A percentile compares a stretch with the other conserved stretches of the same genome.
These are phyloP conservation scores for Nemotelus nigrinus DNA, from an alignment of 2,888 invertebrate genomes.

Conservation along the genomic window DNA sequence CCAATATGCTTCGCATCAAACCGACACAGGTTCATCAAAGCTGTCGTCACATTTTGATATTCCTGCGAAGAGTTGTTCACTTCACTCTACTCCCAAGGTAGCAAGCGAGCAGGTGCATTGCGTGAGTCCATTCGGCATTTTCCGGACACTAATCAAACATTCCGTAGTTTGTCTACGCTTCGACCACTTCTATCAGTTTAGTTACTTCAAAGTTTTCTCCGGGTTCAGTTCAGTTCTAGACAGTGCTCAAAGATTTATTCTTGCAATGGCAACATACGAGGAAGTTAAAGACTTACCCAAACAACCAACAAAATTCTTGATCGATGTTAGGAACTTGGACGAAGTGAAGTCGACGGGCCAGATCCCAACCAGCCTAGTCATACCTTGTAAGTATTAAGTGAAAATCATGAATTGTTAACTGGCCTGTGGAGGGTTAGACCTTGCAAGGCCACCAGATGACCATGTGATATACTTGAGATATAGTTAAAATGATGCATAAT, in stretches of 20 bases:
- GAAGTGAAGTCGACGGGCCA: slow-evolving; percentile 77
- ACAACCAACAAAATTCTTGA: slow-evolving; percentile 68
- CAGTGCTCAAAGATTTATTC: not conserved
- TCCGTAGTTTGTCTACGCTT: too few species aligned
- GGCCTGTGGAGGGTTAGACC: slow-evolving; percentile 11
- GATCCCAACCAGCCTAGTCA: slow-evolving; percentile 79
- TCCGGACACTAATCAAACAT: too few species aligned
- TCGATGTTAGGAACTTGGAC: slow-evolving; percentile 80
- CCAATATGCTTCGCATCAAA: too few species aligned
- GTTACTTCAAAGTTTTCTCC: slow-evolving; percentile 6
- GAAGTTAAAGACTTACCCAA: slow-evolving; percentile 67
- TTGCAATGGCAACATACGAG: slow-evolving; percentile 63
- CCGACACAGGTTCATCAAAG: too few species aligned
- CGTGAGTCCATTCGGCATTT: too few species aligned
- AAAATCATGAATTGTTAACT: not conserved
- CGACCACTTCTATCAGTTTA: not conserved
- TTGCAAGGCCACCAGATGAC: slow-evolving; percentile 19
- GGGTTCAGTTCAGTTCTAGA: not conserved
- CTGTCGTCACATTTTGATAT: too few species aligned
- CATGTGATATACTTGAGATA: not conserved
- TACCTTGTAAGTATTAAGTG: slow-evolving; percentile 72
- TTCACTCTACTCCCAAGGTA: too few species aligned
- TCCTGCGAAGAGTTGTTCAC: too few species aligned
- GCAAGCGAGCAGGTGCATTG: too few species aligned
- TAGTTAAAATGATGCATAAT: not conserved